These are phyloP conservation scores for Cloeon dipterum DNA, from an alignment of 2,888 invertebrate genomes.

Conservation along the genomic window DNA sequence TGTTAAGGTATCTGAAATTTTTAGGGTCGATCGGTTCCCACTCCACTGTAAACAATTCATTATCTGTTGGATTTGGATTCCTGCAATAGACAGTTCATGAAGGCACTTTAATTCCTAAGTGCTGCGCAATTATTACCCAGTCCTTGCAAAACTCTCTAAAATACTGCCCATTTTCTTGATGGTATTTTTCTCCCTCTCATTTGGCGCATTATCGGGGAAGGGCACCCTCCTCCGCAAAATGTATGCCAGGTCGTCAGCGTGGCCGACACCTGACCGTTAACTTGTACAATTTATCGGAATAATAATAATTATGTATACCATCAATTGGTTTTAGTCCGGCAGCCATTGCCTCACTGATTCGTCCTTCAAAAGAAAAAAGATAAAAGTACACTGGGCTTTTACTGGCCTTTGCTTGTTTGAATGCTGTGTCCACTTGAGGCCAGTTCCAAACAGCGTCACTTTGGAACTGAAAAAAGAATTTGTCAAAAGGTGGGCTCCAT, in stretches of 20 bases:
- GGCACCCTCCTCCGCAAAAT: background rate
- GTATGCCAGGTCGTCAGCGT: background rate
- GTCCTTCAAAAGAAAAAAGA: background rate
- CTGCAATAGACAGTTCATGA: too few species aligned
- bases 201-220: background rate
- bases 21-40: background rate
- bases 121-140: background rate
- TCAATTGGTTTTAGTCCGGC: too few species aligned
- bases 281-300: too few species aligned
- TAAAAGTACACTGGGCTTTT: background rate
- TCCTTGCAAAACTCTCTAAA: background rate
- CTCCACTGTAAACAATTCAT: background rate
- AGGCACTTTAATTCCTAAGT: too few species aligned
- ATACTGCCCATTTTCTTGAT: background rate
- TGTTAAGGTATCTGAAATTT: background rate
- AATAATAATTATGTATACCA: too few species aligned
- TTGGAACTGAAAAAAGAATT: background rate
- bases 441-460: background rate
- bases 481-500: too few species aligned
- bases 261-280: background rate
- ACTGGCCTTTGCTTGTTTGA: background rate
- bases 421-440: background rate
- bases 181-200: background rate
- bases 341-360: background rate
- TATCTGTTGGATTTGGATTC: background rate